Percentiles rank a stretch among this genome's conserved stretches.
phyloP scores from a whole-genome alignment of 1,140 invertebrate species.

The Eufriesea mexicana region DNA sequence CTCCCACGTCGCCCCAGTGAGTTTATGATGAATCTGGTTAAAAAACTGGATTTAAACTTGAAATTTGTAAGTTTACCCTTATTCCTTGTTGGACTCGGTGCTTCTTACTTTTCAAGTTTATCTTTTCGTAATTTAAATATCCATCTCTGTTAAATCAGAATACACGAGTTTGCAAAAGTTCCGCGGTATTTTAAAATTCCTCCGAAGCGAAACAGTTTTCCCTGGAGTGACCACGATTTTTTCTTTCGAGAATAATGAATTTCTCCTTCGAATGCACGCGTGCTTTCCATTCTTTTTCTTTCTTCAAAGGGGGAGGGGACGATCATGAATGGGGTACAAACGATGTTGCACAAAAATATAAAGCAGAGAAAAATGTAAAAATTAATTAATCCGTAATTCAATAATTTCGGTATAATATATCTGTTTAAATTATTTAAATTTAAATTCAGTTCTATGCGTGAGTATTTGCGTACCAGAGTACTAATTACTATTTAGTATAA shows the following conservation, averaged over 20 bases:
- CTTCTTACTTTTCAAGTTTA: slow-evolving; percentile 7
- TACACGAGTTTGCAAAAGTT: neutral
- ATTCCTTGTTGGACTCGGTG: neutral
- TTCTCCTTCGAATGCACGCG: neutral
- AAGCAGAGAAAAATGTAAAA: neutral
- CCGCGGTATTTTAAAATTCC: neutral
- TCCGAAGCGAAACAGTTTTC: neutral
- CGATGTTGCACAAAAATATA: too few species aligned
- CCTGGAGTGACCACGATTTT: neutral
- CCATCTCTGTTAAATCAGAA: slow-evolving; percentile 19
- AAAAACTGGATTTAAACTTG: neutral
- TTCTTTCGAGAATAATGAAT: neutral
- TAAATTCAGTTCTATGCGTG: too few species aligned
- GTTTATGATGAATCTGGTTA: too few species aligned
- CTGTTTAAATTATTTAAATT: too few species aligned
- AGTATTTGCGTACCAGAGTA: too few species aligned
- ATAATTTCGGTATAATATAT: too few species aligned
- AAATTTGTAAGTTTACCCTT: neutral
- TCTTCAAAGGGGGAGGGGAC: neutral
- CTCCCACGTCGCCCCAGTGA: too few species aligned
- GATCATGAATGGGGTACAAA: neutral
- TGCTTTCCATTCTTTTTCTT: neutral
- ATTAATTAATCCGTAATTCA: too few species aligned
- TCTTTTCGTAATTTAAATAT: slow-evolving; percentile 33
- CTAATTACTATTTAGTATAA: too few species aligned